These are phyloP conservation scores for Tetramorium simillimum DNA, from an alignment of 1,140 invertebrate species.

Conservation along the genomic window DNA sequence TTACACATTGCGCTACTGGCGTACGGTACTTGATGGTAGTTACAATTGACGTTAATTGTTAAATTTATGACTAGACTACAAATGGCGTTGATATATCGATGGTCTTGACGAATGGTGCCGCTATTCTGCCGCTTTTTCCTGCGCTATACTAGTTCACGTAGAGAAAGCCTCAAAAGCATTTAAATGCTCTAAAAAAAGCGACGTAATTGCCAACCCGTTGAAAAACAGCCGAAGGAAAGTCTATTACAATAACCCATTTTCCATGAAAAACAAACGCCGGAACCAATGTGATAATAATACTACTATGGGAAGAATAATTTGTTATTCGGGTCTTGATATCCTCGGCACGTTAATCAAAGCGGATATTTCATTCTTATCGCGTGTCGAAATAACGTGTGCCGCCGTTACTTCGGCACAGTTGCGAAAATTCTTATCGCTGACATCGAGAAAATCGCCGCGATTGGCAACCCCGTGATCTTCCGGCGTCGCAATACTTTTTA, in stretches of 20 bases:
- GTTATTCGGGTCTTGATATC: slow-evolving; percentile 4
- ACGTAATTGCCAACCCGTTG: neutral
- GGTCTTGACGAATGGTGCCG: neutral
- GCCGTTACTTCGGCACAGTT: neutral
- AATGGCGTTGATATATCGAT: neutral
- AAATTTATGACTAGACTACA: slow-evolving; percentile 14
- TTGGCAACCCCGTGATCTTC: neutral
- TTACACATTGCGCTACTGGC: neutral
- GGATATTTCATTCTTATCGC: neutral
- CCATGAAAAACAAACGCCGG: neutral
- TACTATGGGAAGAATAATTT: neutral
- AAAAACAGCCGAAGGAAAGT: neutral
- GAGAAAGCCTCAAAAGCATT: slow-evolving; percentile 4
- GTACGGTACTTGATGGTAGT: neutral
- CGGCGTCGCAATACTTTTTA: neutral
- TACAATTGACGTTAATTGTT: slow-evolving; percentile 3
- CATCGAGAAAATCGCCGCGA: neutral
- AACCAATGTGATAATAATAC: neutral
- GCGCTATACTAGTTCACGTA: neutral
- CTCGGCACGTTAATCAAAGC: neutral
- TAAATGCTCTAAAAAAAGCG: neutral
- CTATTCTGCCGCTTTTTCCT: neutral
- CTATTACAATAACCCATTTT: neutral
- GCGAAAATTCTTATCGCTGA: neutral
- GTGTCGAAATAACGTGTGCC: neutral